Evolutionary conservation across 2,888 invertebrate genomes (phyloP), one percentile per base, ranked within the genome.

Genomic region (Luffia ferchaultella): DNA sequence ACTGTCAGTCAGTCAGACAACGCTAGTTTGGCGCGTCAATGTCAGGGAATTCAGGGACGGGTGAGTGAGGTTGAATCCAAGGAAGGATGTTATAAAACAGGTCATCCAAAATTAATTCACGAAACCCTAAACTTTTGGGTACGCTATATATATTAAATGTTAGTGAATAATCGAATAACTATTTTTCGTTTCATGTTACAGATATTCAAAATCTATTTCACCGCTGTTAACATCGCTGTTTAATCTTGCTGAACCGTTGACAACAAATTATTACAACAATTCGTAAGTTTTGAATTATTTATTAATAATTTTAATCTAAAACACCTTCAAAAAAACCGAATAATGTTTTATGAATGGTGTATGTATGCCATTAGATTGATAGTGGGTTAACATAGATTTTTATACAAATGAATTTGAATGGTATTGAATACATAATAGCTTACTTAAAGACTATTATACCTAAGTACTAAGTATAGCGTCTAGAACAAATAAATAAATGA

Each of bases 21-120:
- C 72, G 77, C 73, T 75, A 80, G 82, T 83, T 83, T 79, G 76
- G 80, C 80, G 79, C 80, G 76, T 72, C 73, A 69, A 65, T 67
- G 65, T 70, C 73, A 68, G 53, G n/a, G n/a, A 65, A 67, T 64
- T 70, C 73, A 68, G 12, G 12, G 30, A 30, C 30, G 30, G 30
- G 30, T 30, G 30, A 30, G 30, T 3, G 5, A 12, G 30, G 30
- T 30, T 12, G 30, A 3, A 3, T 3, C 30, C 30, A 12, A 30
- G 30, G 30, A 30, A 30, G 30, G 30, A 12, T 12, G 12, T 30
- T 12, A 30, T 30, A 3, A 30, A 30, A 30, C 3, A 30, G 30
- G 12, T 12, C 30, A 30, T 12, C 30, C 12, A 30, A 30, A 30
- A 30, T 7, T 30, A 7, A 30, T 12, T 12, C 30, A n/a, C n/a